Evolutionary conservation across 2,888 invertebrate genomes (phyloP), one percentile per base, ranked within the genome.

Genomic region (Thymelicus acteon): DNA sequence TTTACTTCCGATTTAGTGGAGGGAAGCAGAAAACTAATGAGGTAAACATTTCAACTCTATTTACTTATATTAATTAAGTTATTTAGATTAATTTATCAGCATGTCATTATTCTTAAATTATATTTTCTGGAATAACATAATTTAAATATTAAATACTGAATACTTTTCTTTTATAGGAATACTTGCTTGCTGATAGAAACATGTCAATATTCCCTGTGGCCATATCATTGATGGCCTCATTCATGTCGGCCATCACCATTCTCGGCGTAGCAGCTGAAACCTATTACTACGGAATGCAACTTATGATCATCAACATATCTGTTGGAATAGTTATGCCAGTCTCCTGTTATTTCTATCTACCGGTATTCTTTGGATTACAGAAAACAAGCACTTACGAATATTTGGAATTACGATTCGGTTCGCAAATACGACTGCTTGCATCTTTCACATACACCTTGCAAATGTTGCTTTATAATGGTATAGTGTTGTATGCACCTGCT

Each of bases 321-420:
- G 97, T 97, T 79, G 95, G 88, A 39, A 78, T 98, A 15, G 96
- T 96, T 7, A 97, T 97, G 2, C 97, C 97, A 0, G 95, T 97
- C 63, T 96, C 96, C 4, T 96, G 96, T 24, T 95, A 96, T 81
- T 86, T 97, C 54, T 98, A 97, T 86, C 92, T 98, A 72, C 98
- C 98, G 48, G 97, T 98, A 49, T 98, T 98, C 87, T 98, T 96
- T 84, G 96, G 96, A 74, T 92, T 98, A 8, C 96, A 97, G 85
- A 96, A 96, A 73, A 96, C 97, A n/a, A 98, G 98, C 85, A 97
- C 97, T 67, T 98, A 98, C 84, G 97, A 98, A 96, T 99, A 99
- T 86, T 94, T 99, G 81, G 98, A 98, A 85, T 93, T 95, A 79
- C 94, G 99, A 75, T 99, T 99, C 85, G 97, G 98, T 3, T 95